Evolutionary conservation across 2,797 vertebrate genomes (phyloP).

Genomic region (Pantherophis vulpinus): DNA sequence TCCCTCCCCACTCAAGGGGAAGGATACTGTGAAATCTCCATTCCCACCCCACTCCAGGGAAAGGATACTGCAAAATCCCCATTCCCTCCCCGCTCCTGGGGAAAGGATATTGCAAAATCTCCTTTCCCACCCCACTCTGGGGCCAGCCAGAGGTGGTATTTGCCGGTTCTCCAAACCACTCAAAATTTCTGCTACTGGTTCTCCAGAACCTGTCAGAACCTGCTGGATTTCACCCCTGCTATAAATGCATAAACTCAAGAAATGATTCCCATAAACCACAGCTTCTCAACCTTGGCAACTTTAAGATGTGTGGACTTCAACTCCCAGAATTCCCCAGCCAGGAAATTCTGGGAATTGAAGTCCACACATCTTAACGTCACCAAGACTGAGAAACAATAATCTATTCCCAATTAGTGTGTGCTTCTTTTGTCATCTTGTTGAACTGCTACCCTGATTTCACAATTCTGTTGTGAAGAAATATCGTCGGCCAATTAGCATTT

Average conservation of each 20-base stretch:
- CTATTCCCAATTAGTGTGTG: neutral
- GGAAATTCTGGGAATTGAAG: neutral
- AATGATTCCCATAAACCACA: neutral
- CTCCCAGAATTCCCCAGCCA: neutral
- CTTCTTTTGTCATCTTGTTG: neutral
- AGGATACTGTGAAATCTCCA: too few relatives aligned
- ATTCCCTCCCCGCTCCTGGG: too few relatives aligned
- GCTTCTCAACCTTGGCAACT: neutral
- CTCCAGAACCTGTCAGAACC: too few relatives aligned
- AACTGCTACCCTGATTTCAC: neutral
- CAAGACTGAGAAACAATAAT: neutral
- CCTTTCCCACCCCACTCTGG: too few relatives aligned
- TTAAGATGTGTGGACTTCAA: neutral
- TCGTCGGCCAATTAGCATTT: neutral
- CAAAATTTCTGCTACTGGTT: too few relatives aligned
- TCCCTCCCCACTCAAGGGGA: too few relatives aligned
- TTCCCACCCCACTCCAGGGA: too few relatives aligned
- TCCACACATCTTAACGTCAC: neutral
- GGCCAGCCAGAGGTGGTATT: too few relatives aligned
- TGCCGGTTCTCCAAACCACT: too few relatives aligned
- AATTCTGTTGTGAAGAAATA: neutral
- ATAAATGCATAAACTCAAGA: neutral
- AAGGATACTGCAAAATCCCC: too few relatives aligned
- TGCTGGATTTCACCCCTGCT: too few relatives aligned
- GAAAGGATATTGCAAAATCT: too few relatives aligned